These are phyloP conservation scores for Glyptemys insculpta DNA, from an alignment of 2,797 vertebrate species.

Conservation along the genomic window DNA sequence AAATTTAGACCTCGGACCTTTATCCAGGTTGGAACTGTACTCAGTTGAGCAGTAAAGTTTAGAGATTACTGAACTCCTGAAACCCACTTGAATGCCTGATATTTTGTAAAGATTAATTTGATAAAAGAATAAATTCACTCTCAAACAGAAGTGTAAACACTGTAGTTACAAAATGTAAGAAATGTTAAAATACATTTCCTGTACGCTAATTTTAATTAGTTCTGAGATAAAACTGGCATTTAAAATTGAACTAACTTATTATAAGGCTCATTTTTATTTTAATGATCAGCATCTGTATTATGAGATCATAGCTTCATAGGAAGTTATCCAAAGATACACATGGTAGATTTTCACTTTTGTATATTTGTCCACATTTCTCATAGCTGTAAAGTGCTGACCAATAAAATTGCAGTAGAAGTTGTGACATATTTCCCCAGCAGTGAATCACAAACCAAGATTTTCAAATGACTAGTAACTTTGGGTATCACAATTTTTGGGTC, in stretches of 20 bases:
- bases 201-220: background rate
- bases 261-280: accelerated
- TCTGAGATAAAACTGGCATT: background rate
- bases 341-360: background rate
- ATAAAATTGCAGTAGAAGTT: background rate
- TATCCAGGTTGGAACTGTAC: background rate
- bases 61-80: background rate
- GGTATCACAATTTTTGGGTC: background rate
- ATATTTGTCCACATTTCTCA: background rate
- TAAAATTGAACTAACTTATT: background rate
- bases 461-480: background rate
- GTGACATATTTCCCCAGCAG: background rate
- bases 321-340: background rate
- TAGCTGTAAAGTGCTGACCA: background rate
- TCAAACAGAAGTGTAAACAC: background rate
- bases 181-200: background rate
- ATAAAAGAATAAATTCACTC: background rate
- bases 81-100: background rate
- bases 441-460: background rate
- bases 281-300: background rate
- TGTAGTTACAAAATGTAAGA: background rate
- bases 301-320: background rate
- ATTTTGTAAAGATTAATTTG: conserved; percentile 27
- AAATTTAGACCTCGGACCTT: conserved; percentile 1
- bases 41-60: background rate